A percentile compares a stretch with the other conserved stretches of the same genome.
Evolutionary conservation across 2,888 invertebrate genomes (phyloP).

Genomic region (Cistogaster globosa): DNA sequence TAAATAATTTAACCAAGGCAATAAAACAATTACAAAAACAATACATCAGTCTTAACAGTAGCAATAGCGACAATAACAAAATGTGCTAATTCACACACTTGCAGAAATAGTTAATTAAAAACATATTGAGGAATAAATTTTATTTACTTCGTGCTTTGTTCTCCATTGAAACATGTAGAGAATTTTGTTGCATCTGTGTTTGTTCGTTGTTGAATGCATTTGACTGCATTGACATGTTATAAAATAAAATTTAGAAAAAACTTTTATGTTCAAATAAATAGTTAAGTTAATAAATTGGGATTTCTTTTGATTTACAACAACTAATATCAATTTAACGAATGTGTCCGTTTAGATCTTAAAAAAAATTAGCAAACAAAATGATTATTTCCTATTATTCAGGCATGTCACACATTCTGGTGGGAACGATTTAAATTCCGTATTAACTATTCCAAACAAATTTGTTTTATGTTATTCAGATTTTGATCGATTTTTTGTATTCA

Average conservation of each 20-base stretch:
- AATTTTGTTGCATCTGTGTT: background rate
- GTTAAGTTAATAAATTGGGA: too few species aligned
- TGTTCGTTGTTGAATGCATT: background rate
- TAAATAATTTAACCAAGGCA: slow-evolving; percentile 57
- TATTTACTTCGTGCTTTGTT: background rate
- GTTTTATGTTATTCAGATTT: too few species aligned
- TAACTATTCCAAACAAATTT: too few species aligned
- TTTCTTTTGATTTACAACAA: too few species aligned
- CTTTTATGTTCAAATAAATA: background rate
- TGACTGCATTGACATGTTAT: background rate
- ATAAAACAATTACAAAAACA: slow-evolving; percentile 3
- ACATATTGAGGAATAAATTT: slow-evolving; percentile 19
- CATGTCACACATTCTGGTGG: too few species aligned
- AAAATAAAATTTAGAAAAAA: too few species aligned
- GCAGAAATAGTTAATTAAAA: slow-evolving; percentile 40
- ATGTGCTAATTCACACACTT: slow-evolving; percentile 28
- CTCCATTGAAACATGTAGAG: slow-evolving; percentile 19
- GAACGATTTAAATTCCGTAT: too few species aligned
- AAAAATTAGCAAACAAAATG: too few species aligned
- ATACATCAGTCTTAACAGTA: background rate
- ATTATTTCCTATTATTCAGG: too few species aligned
- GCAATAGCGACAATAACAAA: background rate
- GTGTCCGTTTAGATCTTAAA: too few species aligned
- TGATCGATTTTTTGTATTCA: too few species aligned
- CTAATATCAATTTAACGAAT: too few species aligned